Conservation (phyloP, 2,888 invertebrate genomes). For the Apomyelois bistriatella region DNA sequence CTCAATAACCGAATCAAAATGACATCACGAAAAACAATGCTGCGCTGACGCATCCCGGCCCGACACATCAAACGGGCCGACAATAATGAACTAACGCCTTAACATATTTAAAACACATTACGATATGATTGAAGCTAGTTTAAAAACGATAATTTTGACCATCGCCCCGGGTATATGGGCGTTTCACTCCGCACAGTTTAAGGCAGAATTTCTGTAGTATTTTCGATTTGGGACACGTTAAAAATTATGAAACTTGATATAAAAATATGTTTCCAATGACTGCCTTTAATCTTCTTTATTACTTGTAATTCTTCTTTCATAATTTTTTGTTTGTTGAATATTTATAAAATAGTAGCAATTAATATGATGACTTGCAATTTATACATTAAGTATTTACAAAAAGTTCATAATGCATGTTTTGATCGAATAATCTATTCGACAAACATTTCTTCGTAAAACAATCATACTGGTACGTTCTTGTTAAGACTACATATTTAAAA, state of each 20-base stretch:
- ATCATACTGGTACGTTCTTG: too few relatives aligned
- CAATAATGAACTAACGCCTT: constrained; percentile 36
- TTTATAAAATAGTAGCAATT: too few relatives aligned
- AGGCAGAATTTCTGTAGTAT: not conserved
- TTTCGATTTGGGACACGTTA: not conserved
- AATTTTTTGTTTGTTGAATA: too few relatives aligned
- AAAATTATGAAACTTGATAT: not conserved
- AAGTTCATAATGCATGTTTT: too few relatives aligned
- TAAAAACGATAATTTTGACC: constrained; percentile 51
- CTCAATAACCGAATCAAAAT: constrained; percentile 22
- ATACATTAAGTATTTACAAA: too few relatives aligned
- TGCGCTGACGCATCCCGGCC: constrained; percentile 4
- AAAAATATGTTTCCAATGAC: not conserved
- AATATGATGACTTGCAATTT: too few relatives aligned
- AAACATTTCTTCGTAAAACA: too few relatives aligned
- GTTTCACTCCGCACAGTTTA: constrained; percentile 9
- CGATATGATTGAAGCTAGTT: constrained; percentile 50
- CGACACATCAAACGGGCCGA: constrained; percentile 43
- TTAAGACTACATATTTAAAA: too few relatives aligned
- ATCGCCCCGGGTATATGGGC: constrained; percentile 27
- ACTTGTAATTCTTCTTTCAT: too few relatives aligned
- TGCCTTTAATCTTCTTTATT: too few relatives aligned
- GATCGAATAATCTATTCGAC: too few relatives aligned
- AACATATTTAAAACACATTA: constrained; percentile 58
- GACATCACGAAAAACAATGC: constrained; percentile 25